These are phyloP conservation scores for Eustalomyia histrio DNA, from an alignment of 2,888 invertebrate species.

Conservation along the genomic window DNA sequence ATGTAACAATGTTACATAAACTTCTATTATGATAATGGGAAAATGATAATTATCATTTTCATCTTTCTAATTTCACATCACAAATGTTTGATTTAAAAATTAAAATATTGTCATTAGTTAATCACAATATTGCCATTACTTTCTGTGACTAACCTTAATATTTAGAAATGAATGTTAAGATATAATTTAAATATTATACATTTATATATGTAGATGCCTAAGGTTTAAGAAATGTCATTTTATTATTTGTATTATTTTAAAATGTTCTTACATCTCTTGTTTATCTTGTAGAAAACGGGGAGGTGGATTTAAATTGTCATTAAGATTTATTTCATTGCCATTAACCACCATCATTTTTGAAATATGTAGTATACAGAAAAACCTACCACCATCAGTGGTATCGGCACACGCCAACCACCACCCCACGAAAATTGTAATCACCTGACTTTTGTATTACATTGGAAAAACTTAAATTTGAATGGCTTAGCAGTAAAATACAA, in stretches of 20 bases:
- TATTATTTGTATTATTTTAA: conserved; percentile 36
- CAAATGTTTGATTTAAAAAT: too few species aligned
- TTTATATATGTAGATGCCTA: background rate
- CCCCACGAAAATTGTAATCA: conserved; percentile 46
- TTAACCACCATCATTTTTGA: conserved; percentile 52
- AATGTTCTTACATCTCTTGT: conserved; percentile 20
- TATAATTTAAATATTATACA: background rate
- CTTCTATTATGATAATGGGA: too few species aligned
- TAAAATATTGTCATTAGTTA: too few species aligned
- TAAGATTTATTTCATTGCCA: conserved; percentile 60
- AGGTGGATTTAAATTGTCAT: conserved; percentile 60
- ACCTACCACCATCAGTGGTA: conserved; percentile 24
- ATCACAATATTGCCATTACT: background rate
- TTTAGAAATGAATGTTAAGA: background rate
- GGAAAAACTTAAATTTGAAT: conserved; percentile 68
- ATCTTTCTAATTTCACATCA: too few species aligned
- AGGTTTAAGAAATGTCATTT: conserved; percentile 11
- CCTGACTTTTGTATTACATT: conserved; percentile 52
- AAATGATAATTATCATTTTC: too few species aligned
- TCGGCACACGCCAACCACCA: background rate
- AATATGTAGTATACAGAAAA: background rate
- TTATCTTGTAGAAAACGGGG: conserved; percentile 22
- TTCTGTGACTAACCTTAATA: background rate
- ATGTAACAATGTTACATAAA: too few species aligned
- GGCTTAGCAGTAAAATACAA: conserved; percentile 69